Evolutionary conservation across 2,888 invertebrate species (phyloP).

Genomic region (Oeneis ivallda): DNA sequence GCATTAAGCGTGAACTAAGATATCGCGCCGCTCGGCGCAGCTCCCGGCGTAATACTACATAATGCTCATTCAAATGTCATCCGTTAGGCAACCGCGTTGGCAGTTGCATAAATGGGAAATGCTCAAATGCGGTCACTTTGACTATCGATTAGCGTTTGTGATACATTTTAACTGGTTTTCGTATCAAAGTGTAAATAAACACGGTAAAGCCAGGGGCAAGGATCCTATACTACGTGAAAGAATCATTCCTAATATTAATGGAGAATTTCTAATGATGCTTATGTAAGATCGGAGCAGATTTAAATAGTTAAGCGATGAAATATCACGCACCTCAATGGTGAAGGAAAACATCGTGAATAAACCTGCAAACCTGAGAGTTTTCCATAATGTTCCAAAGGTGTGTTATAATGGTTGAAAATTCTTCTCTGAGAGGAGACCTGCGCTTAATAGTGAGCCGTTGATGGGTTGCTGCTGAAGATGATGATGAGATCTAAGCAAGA

Average conservation of each 20-base stretch:
- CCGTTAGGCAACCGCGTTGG: neutral
- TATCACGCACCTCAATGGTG: too few relatives aligned
- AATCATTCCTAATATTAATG: neutral
- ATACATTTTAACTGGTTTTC: neutral
- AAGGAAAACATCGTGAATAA: too few relatives aligned
- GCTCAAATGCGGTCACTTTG: neutral
- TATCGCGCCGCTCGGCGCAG: neutral
- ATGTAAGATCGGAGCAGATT: too few relatives aligned
- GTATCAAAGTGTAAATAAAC: neutral
- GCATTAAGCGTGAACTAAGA: neutral
- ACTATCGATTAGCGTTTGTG: neutral
- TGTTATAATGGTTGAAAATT: too few relatives aligned
- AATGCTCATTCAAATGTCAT: neutral
- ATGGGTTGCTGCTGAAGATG: too few relatives aligned
- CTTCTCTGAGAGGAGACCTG: too few relatives aligned
- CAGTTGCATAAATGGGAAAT: slow-evolving; percentile 6
- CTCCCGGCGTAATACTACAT: neutral
- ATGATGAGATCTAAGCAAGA: too few relatives aligned
- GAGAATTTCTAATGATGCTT: too few relatives aligned
- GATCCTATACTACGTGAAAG: neutral
- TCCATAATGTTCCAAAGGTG: too few relatives aligned
- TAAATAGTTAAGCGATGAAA: too few relatives aligned
- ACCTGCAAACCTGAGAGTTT: too few relatives aligned
- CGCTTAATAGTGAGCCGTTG: too few relatives aligned
- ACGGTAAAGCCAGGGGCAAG: neutral